phyloP scores from a whole-genome alignment of 2,113 vertebrate species.

The Melanocharis versteri region DNA sequence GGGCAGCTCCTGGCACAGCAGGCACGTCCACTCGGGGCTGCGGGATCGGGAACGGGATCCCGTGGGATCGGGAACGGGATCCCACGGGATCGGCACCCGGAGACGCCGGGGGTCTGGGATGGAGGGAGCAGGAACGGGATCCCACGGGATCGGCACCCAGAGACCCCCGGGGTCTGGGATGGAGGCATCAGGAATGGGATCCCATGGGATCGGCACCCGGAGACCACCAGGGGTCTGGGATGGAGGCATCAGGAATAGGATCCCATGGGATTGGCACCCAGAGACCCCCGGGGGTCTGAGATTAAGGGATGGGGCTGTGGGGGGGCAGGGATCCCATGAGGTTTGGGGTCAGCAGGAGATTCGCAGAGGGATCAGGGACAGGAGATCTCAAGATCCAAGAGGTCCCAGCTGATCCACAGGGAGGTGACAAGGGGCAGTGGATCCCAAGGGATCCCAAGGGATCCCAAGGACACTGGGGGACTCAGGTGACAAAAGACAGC shows the following conservation, averaged over 20 bases:
- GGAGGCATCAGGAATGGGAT: accelerated
- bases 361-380: neutral
- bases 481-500: neutral
- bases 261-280: neutral
- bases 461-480: neutral
- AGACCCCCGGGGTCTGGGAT: neutral
- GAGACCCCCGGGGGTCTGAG: neutral
- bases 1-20: neutral
- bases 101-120: too few relatives aligned
- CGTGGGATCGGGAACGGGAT: neutral
- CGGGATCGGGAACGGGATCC: accelerated
- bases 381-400: too few relatives aligned
- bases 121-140: neutral
- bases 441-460: neutral
- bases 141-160: neutral
- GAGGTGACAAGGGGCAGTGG: neutral
- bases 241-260: accelerated
- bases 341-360: accelerated
- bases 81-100: neutral
- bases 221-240: neutral
- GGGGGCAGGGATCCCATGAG: neutral
- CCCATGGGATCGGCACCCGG: neutral
- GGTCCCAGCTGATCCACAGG: neutral
- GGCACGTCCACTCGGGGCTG: neutral
- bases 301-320: accelerated